Conservation (phyloP, 2,888 invertebrate genomes). For the Cataglyphis livida region DNA sequence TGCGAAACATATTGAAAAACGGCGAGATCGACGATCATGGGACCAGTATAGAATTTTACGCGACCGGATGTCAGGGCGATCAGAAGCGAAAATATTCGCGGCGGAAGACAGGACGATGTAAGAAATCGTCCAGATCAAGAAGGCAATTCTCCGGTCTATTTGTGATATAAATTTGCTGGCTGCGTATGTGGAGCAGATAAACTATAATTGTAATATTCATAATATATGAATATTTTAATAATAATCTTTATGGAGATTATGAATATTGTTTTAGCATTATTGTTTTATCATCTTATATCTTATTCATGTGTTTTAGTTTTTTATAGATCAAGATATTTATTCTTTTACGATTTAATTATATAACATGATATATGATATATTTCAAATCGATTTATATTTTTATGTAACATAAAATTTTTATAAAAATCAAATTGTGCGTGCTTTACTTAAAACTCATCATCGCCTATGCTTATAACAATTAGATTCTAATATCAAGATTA, state of each 20-base stretch:
- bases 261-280: not conserved
- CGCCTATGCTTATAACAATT: not conserved
- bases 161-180: slow-evolving; percentile 39
- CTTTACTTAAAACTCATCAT: not conserved
- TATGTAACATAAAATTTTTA: slow-evolving; percentile 39
- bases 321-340: slow-evolving; percentile 32
- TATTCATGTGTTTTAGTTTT: not conserved
- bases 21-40: slow-evolving; percentile 67
- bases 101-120: slow-evolving; percentile 68
- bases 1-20: slow-evolving; percentile 65
- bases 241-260: not conserved
- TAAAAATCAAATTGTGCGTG: not conserved
- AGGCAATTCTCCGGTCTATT: slow-evolving; percentile 54
- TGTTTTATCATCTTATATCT: not conserved
- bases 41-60: slow-evolving; percentile 75
- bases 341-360: slow-evolving; percentile 3
- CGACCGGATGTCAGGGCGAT: slow-evolving; percentile 70
- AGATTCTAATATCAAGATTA: not conserved
- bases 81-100: slow-evolving; percentile 49
- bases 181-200: not conserved
- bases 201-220: not conserved
- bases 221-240: not conserved
- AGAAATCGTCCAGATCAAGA: slow-evolving; percentile 72
- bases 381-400: slow-evolving; percentile 28
- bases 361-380: not conserved